Conservation (phyloP, 1,140 invertebrate genomes). For the Drosophila simulans region DNA sequence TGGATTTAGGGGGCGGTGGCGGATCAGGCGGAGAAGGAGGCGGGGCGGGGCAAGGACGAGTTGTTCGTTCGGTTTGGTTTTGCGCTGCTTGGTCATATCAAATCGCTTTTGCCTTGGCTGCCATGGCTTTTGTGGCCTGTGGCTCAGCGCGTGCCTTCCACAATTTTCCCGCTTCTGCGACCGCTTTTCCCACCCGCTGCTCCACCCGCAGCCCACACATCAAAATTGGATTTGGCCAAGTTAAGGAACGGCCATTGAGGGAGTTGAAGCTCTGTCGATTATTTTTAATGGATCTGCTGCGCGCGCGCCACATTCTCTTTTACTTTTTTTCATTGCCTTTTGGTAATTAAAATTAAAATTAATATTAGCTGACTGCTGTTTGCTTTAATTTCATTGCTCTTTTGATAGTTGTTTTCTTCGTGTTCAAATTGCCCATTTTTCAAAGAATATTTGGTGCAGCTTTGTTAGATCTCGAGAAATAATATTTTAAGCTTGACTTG, state of each 20-base stretch:
- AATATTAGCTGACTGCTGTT: slow-evolving; percentile 53
- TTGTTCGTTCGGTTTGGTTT: slow-evolving; percentile 39
- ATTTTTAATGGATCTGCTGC: slow-evolving; percentile 62
- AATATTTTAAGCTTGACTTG: no score
- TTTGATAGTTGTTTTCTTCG: slow-evolving; percentile 31
- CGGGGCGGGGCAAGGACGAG: slow-evolving; percentile 17
- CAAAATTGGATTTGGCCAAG: slow-evolving; percentile 77
- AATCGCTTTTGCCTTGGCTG: slow-evolving; percentile 42
- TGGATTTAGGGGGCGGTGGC: no score
- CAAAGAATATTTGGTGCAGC: not conserved
- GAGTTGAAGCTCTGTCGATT: slow-evolving; percentile 62
- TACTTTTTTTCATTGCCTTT: slow-evolving; percentile 21
- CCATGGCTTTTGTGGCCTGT: slow-evolving; percentile 68
- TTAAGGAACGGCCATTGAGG: slow-evolving; percentile 54
- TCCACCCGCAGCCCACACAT: slow-evolving; percentile 36
- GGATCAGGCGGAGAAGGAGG: no score
- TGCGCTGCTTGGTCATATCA: slow-evolving; percentile 51
- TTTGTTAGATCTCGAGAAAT: no score
- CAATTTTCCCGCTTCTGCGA: slow-evolving; percentile 21
- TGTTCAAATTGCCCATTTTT: not conserved
- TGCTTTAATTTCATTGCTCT: slow-evolving; percentile 65
- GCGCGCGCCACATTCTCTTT: slow-evolving; percentile 15
- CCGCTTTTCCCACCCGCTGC: not conserved
- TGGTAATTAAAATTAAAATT: slow-evolving; percentile 79
- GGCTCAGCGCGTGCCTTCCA: slow-evolving; percentile 58